Percentiles rank a stretch among this genome's conserved stretches.
Evolutionary conservation across 2,797 vertebrate genomes (phyloP).

Genomic region (Eidolon dupreanum): DNA sequence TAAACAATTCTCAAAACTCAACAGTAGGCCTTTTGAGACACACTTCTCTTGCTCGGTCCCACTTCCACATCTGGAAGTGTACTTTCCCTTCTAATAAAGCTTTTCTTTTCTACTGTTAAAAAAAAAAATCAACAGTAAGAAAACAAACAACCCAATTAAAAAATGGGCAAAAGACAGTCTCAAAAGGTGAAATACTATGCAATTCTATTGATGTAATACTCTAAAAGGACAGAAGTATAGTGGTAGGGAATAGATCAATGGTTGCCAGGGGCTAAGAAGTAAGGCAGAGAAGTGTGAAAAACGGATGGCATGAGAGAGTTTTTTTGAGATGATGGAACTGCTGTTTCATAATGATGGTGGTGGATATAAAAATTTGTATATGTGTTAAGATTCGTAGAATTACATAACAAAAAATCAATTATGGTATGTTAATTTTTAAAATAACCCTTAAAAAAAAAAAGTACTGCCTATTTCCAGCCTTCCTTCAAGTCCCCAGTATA

Average conservation of each 20-base stretch:
- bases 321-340: not conserved
- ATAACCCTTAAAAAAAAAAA: not conserved
- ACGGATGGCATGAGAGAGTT: not conserved
- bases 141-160: not conserved
- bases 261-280: not conserved
- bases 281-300: not conserved
- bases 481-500: not conserved
- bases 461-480: not conserved
- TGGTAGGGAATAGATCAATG: not conserved
- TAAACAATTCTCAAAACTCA: not conserved
- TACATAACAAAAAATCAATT: not conserved
- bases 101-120: no score
- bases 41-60: no score
- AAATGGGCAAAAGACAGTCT: not conserved
- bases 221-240: not conserved
- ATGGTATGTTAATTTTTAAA: not conserved
- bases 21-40: not conserved
- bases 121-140: not conserved
- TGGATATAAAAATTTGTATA: not conserved
- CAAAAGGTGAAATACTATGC: not conserved
- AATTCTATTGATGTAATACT: not conserved
- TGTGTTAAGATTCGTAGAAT: not conserved
- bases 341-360: not conserved
- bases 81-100: no score
- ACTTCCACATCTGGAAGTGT: no score